Conservation (phyloP, 2,113 vertebrate species). For the Pygathrix nemaeus region DNA sequence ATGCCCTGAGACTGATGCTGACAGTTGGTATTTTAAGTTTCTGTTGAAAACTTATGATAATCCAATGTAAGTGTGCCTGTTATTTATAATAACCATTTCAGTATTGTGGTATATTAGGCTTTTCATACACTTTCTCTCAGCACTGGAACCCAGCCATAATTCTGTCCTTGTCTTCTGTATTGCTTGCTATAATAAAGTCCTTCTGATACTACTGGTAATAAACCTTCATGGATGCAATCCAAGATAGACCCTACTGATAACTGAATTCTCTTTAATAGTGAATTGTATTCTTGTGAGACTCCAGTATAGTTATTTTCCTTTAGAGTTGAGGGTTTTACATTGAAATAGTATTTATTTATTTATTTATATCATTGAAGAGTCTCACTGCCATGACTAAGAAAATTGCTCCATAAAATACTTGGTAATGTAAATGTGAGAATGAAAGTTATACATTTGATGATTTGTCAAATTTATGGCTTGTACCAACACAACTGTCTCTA, state of each 20-base stretch:
- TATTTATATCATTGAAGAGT: slow-evolving; percentile 48
- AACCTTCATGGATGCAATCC: slow-evolving; percentile 3
- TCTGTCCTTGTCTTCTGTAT: slow-evolving; percentile 35
- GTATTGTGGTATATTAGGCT: slow-evolving; percentile 17
- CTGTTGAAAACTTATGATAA: slow-evolving; percentile 39
- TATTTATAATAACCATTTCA: slow-evolving; percentile 47
- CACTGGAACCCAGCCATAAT: not conserved
- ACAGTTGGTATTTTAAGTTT: slow-evolving; percentile 33
- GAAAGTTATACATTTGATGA: slow-evolving; percentile 48
- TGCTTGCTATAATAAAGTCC: slow-evolving; percentile 47
- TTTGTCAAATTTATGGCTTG: slow-evolving; percentile 67
- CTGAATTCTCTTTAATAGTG: slow-evolving; percentile 35
- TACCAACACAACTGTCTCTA: slow-evolving; percentile 51
- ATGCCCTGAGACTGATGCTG: not conserved
- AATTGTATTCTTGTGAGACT: slow-evolving; percentile 12
- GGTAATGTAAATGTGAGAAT: slow-evolving; percentile 70
- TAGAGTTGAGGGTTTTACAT: slow-evolving; percentile 24
- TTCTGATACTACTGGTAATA: slow-evolving; percentile 50
- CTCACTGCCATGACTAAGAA: slow-evolving; percentile 48
- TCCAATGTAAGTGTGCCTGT: slow-evolving; percentile 17
- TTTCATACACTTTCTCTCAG: slow-evolving; percentile 13
- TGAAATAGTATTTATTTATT: slow-evolving; percentile 49
- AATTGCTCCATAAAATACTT: slow-evolving; percentile 68
- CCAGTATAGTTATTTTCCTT: slow-evolving; percentile 13
- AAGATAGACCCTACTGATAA: slow-evolving; percentile 21